phyloP scores from a whole-genome alignment of 30 jellyfish, hydroid and myxozoan genomes.

The Hydractinia echinata region DNA sequence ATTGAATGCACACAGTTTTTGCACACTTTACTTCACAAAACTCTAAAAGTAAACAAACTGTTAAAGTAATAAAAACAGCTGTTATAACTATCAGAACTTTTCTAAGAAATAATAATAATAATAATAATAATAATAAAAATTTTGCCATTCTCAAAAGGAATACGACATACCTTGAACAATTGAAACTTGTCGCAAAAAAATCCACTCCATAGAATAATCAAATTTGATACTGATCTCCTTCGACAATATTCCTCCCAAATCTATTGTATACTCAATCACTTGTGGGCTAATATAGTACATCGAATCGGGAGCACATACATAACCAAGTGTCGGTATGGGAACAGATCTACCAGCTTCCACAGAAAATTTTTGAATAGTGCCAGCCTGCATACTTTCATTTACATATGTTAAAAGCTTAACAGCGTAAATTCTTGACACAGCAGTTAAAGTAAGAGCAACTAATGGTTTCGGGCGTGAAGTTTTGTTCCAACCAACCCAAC shows the following conservation, averaged over 20 bases:
- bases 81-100: too few relatives aligned
- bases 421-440: constrained; percentile 5
- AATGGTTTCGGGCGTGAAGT: background rate
- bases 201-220: constrained; percentile 43
- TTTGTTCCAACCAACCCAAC: constrained; percentile 38
- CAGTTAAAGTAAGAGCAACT: constrained; percentile 9
- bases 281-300: constrained; percentile 11
- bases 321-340: background rate
- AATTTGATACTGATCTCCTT: background rate
- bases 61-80: too few relatives aligned
- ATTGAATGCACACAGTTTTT: too few relatives aligned
- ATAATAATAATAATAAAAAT: too few relatives aligned
- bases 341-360: background rate
- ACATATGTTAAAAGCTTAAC: constrained; percentile 3
- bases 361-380: constrained; percentile 13
- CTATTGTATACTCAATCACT: background rate
- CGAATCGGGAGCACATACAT: constrained; percentile 39
- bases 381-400: constrained; percentile 11
- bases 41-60: too few relatives aligned
- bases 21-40: too few relatives aligned
- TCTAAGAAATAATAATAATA: too few relatives aligned
- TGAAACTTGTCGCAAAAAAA: constrained; percentile 31
- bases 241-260: background rate
- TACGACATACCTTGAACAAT: constrained; percentile 8
- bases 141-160: too few relatives aligned